These are phyloP conservation scores for Puma concolor DNA, from an alignment of 2,113 vertebrate genomes.

Conservation along the genomic window DNA sequence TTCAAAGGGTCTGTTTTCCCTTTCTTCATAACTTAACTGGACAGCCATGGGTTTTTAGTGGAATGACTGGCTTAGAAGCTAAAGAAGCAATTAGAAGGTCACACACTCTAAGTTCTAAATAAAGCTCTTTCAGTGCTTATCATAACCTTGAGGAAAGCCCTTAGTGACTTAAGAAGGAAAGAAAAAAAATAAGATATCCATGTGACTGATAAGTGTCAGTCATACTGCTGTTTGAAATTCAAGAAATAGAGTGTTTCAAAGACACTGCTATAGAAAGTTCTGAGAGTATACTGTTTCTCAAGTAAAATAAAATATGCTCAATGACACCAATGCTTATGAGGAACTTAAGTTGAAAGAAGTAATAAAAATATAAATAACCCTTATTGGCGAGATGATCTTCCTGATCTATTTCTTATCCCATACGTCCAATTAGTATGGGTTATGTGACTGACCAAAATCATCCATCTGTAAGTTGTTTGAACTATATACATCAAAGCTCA, in stretches of 20 bases:
- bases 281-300: conserved; percentile 23
- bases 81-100: conserved; percentile 39
- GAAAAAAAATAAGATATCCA: neutral
- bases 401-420: conserved; percentile 8
- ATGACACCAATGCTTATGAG: neutral
- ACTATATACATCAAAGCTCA: neutral
- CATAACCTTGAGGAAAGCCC: conserved; percentile 46
- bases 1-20: neutral
- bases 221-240: conserved; percentile 41
- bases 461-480: conserved; percentile 8
- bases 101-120: conserved; percentile 4
- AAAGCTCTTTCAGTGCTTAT: neutral
- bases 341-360: conserved; percentile 28
- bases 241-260: neutral
- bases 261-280: neutral
- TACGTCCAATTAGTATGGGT: neutral
- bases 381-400: neutral
- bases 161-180: conserved; percentile 23
- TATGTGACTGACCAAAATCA: neutral
- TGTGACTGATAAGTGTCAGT: neutral
- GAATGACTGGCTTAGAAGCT: neutral
- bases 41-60: neutral
- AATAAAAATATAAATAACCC: conserved; percentile 50
- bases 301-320: conserved; percentile 45
- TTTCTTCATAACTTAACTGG: neutral